Evolutionary conservation across 2,797 vertebrate genomes (phyloP), one percentile per base, ranked within the genome.

Genomic region (Molossus alvarezi): DNA sequence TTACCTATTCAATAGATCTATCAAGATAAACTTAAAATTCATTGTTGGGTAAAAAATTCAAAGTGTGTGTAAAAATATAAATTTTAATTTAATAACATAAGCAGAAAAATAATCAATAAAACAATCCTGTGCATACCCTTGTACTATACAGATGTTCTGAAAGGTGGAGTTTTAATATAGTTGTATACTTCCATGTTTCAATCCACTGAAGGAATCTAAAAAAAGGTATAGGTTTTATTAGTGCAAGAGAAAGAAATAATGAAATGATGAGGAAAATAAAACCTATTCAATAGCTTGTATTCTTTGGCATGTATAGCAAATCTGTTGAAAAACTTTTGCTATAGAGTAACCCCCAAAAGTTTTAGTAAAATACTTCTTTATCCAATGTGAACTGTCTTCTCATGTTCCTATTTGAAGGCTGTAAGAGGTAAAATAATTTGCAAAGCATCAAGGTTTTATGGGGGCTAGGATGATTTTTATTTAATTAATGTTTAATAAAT

Each of bases 221-320:
- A 87, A 79, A 21, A 51, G 10, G 8, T 80, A 96, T 90, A 14
- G 2, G 14, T 25, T 75, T 91, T 55, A 81, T n/a, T 71, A 92
- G 14, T 75, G 29, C 48, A 83, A 76, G 86, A 82, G 51, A 96
- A 96, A 86, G 18, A 62, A 80, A 73, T 41, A 53, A 91, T 23
- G 45, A 88, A 91, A 82, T 53, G 29, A 87, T 58, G 33, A 77
- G 75, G n/a, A 29, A 55, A 92, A 75, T 37, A 89, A 95, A 86
- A 57, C 62, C 29, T 81, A 58, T 15, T 73, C 51, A 53, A 18
- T 1, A 67, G 12, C 8, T 0, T 77, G 25, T 2, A 9, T 6
- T 89, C 58, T 4, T 73, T 73, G 33, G 41, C 23, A 55, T 14
- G 33, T 33, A 72, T 0, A 81, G 23, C 33, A n/a, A 85, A 67